These are phyloP conservation scores for Hypotaenidia philippensis DNA, from an alignment of 2,797 vertebrate genomes.

Conservation along the genomic window DNA sequence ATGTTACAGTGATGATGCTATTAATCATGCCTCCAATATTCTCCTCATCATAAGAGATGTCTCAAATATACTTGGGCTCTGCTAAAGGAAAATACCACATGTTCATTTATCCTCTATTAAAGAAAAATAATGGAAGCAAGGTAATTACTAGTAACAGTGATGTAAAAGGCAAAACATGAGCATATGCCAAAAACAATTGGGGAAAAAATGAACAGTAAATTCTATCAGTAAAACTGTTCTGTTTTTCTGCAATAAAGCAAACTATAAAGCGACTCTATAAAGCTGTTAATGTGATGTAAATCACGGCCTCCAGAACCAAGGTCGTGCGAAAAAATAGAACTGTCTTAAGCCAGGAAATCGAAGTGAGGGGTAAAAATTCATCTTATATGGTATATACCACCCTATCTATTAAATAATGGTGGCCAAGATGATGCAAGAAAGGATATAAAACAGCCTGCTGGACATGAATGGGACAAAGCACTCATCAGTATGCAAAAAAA, in stretches of 20 bases:
- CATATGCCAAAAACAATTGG: conserved; percentile 66
- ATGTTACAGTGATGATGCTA: conserved; percentile 66
- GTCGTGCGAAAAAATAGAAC: conserved; percentile 32
- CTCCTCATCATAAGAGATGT: conserved; percentile 17
- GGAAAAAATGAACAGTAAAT: conserved; percentile 66
- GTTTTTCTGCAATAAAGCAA: conserved; percentile 52
- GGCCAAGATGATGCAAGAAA: background rate
- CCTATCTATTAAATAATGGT: background rate
- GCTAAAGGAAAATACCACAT: conserved; percentile 41
- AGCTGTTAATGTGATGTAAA: conserved; percentile 52
- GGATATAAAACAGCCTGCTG: background rate
- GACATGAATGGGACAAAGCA: background rate
- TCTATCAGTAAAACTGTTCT: conserved; percentile 60
- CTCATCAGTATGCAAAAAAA: background rate
- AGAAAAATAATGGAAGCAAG: conserved; percentile 59
- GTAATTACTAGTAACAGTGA: conserved; percentile 63
- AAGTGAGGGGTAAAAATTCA: background rate
- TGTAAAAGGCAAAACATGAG: conserved; percentile 68
- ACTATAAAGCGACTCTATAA: conserved; percentile 38
- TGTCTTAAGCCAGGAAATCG: conserved; percentile 15
- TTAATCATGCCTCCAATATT: conserved; percentile 59
- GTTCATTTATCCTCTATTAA: conserved; percentile 64
- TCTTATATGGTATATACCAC: background rate
- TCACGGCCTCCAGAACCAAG: conserved; percentile 49
- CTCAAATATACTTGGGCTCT: conserved; percentile 46